phyloP scores from a whole-genome alignment of 2,797 vertebrate genomes.

The Babyrousa celebensis region DNA sequence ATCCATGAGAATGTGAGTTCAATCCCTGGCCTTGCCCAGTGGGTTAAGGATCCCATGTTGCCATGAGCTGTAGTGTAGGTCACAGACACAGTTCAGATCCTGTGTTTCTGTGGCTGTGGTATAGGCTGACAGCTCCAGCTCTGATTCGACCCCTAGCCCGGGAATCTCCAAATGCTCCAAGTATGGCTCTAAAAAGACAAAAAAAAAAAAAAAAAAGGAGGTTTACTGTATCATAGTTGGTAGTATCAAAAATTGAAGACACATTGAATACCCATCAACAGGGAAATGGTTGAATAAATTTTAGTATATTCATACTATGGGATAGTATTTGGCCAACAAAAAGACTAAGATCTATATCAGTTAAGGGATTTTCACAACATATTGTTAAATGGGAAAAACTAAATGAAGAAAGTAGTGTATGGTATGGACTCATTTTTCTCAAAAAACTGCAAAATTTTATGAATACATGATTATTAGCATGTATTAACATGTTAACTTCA shows the following conservation, averaged over 20 bases:
- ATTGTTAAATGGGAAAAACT: not conserved
- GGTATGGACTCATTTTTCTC: not conserved
- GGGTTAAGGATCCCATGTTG: too few relatives aligned
- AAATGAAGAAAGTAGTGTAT: slow-evolving; percentile 13
- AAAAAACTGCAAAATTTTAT: slow-evolving; percentile 7
- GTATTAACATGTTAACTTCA: not conserved
- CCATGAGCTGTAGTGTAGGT: too few relatives aligned
- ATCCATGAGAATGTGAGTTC: too few relatives aligned
- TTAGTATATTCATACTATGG: not conserved
- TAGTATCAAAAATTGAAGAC: not conserved
- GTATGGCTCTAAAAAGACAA: too few relatives aligned
- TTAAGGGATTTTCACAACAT: not conserved
- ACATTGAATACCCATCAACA: not conserved
- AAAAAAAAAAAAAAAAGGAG: not conserved
- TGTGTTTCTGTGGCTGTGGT: too few relatives aligned
- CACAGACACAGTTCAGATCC: too few relatives aligned
- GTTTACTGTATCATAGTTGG: not conserved
- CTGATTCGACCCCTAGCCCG: too few relatives aligned
- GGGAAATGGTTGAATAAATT: slow-evolving; percentile 26
- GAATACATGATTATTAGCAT: not conserved
- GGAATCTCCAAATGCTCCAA: too few relatives aligned
- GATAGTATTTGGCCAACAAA: not conserved
- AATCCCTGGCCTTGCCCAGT: too few relatives aligned
- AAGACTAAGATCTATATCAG: not conserved
- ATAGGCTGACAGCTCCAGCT: too few relatives aligned